A percentile compares a stretch with the other conserved stretches of the same genome.
phyloP scores from a whole-genome alignment of 1,140 invertebrate species.

The Lepidurus packardi region DNA sequence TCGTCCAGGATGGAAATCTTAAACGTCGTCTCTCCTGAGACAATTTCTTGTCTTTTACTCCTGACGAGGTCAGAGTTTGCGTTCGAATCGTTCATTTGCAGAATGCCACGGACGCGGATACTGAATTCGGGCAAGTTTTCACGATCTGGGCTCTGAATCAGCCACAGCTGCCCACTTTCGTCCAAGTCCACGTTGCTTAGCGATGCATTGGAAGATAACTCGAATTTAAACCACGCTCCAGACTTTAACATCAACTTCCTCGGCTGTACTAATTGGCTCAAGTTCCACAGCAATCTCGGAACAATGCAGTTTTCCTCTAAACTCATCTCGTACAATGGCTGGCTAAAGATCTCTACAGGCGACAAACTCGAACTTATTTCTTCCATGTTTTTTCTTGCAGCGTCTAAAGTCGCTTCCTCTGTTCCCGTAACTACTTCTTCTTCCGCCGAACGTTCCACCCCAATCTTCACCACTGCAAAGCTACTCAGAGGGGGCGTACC shows the following conservation, averaged over 20 bases:
- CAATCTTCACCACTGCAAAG: constrained; percentile 57
- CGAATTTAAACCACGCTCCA: not conserved
- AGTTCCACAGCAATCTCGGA: not conserved
- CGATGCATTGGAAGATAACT: not conserved
- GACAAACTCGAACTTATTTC: not conserved
- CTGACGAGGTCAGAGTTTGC: not conserved
- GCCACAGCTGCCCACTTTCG: constrained; percentile 36
- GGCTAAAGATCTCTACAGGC: not conserved
- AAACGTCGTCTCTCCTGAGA: constrained; percentile 59
- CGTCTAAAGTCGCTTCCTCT: not conserved
- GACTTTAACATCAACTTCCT: not conserved
- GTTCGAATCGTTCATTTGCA: not conserved
- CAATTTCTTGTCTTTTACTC: constrained; percentile 32
- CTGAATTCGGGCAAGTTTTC: constrained; percentile 38
- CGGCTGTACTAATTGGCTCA: not conserved
- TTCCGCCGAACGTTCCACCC: not conserved
- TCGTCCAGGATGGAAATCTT: constrained; percentile 68
- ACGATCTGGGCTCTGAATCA: constrained; percentile 40
- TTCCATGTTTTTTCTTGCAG: not conserved
- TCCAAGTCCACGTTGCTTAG: not conserved
- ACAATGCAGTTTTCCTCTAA: not conserved
- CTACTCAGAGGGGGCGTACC: constrained; percentile 73
- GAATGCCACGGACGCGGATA: not conserved
- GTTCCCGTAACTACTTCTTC: not conserved
- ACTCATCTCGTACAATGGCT: constrained; percentile 1